Percentiles rank a stretch among this genome's conserved stretches.
phyloP scores from a whole-genome alignment of 1,140 invertebrate genomes.

The Anagrus nilaparvatae region DNA sequence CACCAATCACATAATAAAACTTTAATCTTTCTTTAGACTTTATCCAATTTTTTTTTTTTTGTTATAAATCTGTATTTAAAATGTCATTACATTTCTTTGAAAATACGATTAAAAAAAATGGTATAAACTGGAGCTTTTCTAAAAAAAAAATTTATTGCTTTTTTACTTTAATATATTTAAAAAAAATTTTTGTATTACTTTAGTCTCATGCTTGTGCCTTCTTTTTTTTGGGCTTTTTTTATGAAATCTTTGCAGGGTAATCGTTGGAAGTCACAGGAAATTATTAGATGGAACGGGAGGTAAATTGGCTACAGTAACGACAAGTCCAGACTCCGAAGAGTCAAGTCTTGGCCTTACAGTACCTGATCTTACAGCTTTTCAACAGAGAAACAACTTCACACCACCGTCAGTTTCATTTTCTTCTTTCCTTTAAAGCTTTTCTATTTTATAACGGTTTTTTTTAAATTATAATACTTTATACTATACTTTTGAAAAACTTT shows the following conservation, averaged over 20 bases:
- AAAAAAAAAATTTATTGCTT: too few relatives aligned
- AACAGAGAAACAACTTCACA: conserved; percentile 42
- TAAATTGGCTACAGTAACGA: conserved; percentile 45
- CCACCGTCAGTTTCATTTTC: conserved; percentile 42
- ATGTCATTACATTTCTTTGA: too few relatives aligned
- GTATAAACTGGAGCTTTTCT: not conserved
- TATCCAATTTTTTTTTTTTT: too few relatives aligned
- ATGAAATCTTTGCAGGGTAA: conserved; percentile 40
- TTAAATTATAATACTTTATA: not conserved
- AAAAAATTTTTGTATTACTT: too few relatives aligned
- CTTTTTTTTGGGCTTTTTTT: conserved; percentile 34
- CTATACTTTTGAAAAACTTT: too few relatives aligned
- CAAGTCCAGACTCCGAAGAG: conserved; percentile 42
- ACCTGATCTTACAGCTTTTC: conserved; percentile 27
- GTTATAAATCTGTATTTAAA: too few relatives aligned
- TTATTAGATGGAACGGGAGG: conserved; percentile 44
- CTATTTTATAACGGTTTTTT: not conserved
- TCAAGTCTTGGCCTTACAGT: conserved; percentile 27
- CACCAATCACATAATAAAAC: too few relatives aligned
- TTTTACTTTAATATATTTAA: too few relatives aligned
- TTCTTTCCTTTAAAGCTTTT: too few relatives aligned
- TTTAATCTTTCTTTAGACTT: too few relatives aligned
- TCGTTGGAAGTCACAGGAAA: conserved; percentile 45
- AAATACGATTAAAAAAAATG: too few relatives aligned
- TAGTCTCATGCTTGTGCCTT: too few relatives aligned